These are phyloP conservation scores for Cynocephalus volans DNA, from an alignment of 2,113 vertebrate species.

Conservation along the genomic window DNA sequence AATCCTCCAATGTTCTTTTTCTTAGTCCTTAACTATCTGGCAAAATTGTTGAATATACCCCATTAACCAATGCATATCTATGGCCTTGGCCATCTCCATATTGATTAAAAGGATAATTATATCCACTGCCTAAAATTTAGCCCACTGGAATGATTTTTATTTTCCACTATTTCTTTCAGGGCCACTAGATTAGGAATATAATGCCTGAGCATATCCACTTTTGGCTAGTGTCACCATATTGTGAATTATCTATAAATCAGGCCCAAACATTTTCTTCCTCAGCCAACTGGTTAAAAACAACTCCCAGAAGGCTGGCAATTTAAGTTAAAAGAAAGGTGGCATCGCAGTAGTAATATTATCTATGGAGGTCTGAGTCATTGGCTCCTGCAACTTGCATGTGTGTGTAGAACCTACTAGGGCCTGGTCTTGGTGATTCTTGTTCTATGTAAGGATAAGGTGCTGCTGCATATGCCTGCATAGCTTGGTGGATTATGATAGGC, in stretches of 20 bases:
- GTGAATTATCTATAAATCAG: neutral
- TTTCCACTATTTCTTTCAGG: neutral
- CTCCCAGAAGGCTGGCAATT: neutral
- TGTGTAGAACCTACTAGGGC: neutral
- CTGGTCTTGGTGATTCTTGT: neutral
- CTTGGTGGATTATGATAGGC: neutral
- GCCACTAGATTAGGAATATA: neutral
- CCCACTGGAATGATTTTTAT: neutral
- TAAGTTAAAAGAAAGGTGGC: neutral
- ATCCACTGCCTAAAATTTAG: neutral
- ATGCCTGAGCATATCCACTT: neutral
- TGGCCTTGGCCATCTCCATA: neutral
- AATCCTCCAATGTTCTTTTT: neutral
- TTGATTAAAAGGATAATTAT: neutral
- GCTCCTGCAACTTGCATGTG: neutral
- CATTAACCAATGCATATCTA: neutral
- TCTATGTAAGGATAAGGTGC: neutral
- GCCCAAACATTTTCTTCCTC: neutral
- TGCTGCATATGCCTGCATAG: neutral
- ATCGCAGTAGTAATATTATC: neutral
- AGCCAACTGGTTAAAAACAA: neutral
- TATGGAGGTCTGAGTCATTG: neutral
- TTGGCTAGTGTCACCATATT: neutral
- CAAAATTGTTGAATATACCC: neutral
- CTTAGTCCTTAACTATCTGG: neutral